Base-by-base conservation (phyloP, 2,888 invertebrate species). In the Lasioglossum oenotherae region DNA sequence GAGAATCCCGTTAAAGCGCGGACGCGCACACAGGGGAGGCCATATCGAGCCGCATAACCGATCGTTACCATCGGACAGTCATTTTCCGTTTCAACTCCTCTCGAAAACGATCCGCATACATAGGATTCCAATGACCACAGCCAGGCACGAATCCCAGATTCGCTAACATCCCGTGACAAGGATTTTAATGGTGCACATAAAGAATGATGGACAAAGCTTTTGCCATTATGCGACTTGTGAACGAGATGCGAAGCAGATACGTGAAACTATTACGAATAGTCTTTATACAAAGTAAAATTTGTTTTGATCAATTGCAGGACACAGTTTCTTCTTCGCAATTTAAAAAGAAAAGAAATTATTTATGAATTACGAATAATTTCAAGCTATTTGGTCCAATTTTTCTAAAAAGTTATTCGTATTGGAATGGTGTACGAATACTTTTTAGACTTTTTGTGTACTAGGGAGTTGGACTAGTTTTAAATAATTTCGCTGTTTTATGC, bases 61-160 rank as follows among this genome's bases (percentile, higher is more conserved):
- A 23, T 73, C 81, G 72, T 81, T 74, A 73, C 46, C 75, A 16
- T 38, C 19, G 69, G 35, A 38, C 77, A n/a, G 44, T 82, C 78
- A 35, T 69, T 41, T 74, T 38, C 69, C 69, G 35, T 53, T 75
- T 81, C 60, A 57, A 35, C 46, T 41, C 41, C n/a, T 12, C 41
- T 79, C 41, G 64, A 49, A 60, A 64, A 57, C 79, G 71, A 19
- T 72, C 64, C 35, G n/a, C 72, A n/a, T 27, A 60, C 46, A 31
- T 76, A n/a, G 49, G 23, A 72, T 76, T 76, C 73, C 67, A 49
- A 49, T 1, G n/a, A 19, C 19, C 69, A 6, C 44, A 31, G 57
- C 27, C 10, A 41, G 19, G 19, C 19, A 19, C 73, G 31, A 44
- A 4, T 23, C 31, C 46, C 1, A 2, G 2, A 4, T n/a, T 8